A percentile compares a stretch with the other conserved stretches of the same genome.
These are phyloP conservation scores for Hemicordylus capensis DNA, from an alignment of 2,113 vertebrate species.

Conservation along the genomic window DNA sequence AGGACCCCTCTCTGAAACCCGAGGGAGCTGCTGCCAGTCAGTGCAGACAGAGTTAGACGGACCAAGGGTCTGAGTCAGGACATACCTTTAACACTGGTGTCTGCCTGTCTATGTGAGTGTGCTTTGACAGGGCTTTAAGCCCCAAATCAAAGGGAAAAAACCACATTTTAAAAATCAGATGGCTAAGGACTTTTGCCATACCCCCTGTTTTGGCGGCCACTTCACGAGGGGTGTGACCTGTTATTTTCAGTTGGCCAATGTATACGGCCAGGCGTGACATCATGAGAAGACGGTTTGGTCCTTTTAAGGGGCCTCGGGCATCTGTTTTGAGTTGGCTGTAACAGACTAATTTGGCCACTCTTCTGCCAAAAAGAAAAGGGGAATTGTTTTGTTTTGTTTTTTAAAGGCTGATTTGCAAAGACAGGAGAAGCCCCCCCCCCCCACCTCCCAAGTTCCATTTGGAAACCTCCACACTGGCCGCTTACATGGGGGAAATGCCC, in stretches of 20 bases:
- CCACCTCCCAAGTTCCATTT: too few species aligned
- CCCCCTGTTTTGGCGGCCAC: background rate
- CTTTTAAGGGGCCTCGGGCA: background rate
- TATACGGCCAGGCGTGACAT: too few species aligned
- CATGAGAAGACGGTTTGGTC: background rate
- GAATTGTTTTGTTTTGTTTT: fast-evolving
- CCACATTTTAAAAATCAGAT: background rate
- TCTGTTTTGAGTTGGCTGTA: background rate
- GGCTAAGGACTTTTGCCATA: too few species aligned
- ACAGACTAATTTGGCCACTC: background rate
- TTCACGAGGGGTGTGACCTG: background rate
- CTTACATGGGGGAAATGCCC: too few species aligned
- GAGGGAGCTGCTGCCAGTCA: too few species aligned
- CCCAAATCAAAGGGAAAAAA: background rate
- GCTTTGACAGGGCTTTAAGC: background rate
- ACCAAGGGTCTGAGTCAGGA: too few species aligned
- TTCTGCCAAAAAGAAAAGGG: background rate
- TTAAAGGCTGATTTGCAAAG: background rate
- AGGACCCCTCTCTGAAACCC: too few species aligned
- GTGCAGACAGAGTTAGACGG: too few species aligned
- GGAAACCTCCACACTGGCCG: background rate
- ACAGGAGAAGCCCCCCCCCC: background rate
- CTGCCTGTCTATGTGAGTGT: background rate
- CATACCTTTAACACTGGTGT: too few species aligned
- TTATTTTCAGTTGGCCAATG: too few species aligned